Base-by-base conservation (phyloP, 2,797 vertebrate species). In the Enteromius mattozi region DNA sequence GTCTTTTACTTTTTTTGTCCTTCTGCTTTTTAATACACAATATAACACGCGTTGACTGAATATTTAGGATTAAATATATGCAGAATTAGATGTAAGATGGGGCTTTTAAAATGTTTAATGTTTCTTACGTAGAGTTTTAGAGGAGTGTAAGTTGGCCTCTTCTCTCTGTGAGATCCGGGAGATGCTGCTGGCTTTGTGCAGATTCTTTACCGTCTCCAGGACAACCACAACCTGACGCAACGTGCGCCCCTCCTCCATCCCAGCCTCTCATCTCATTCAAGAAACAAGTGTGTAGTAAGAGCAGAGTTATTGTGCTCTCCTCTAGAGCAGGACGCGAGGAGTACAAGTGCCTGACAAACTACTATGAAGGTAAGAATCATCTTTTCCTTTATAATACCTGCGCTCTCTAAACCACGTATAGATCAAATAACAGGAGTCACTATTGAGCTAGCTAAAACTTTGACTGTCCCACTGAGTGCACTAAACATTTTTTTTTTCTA, bases 161-260 rank as follows among this genome's bases (percentile, higher is more conserved):
- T 8, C n/a, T 24, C 21, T 3, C 82, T 16, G 24, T 68, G 63
- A 30, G 16, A 40, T 83, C 24, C 81, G 81, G 42, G 24, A 47
- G 82, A 84, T 78, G 78, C 66, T 68, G 68, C 30, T 30, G 21
- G 88, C 69, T 86, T 88, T 88, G 88, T 87, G 81, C 84, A 82
- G 91, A 91, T 92, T 91, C 91, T 88, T 89, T 81, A 85, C 71
- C 75, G 93, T 95, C 91, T 94, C 94, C 89, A 49, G 71, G 88
- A 93, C 92, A 94, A 95, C 95, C 87, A 81, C 51, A 86, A 87
- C 89, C 90, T 94, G 93, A 93, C 93, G 91, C 90, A 93, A 78
- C 76, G n/a, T 75, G 45, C 1, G 78, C 89, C 83, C 89, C 91
- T 89, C 92, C 91, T 91, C 92, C 92, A 83, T 90, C 90, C 91